A percentile compares a stretch with the other conserved stretches of the same genome.
Conservation (phyloP, 2,888 invertebrate genomes). For the Cremastinae sp. region DNA sequence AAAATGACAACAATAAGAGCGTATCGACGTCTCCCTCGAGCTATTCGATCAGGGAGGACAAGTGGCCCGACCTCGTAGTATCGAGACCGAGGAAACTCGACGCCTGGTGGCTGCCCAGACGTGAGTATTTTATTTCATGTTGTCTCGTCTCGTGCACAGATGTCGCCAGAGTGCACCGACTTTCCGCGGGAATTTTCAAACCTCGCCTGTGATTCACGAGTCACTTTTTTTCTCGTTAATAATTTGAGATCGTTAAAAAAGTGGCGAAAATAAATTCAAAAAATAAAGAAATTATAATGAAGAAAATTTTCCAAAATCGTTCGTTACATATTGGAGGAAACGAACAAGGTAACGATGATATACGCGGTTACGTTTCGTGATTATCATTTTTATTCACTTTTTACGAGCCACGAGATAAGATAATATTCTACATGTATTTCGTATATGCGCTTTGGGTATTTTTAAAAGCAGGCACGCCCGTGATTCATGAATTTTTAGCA, state of each 20-base stretch:
- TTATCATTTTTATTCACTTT: not conserved
- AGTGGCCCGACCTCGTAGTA: conserved; percentile 79
- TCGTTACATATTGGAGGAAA: too few relatives aligned
- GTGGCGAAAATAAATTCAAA: not conserved
- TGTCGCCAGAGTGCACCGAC: too few relatives aligned
- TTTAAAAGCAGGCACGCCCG: not conserved
- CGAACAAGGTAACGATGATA: too few relatives aligned
- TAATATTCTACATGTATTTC: conserved; percentile 1
- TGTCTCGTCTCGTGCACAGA: too few relatives aligned
- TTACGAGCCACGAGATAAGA: conserved; percentile 12
- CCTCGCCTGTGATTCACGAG: too few relatives aligned
- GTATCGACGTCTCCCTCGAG: conserved; percentile 82
- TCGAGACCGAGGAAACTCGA: conserved; percentile 78
- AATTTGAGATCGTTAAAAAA: too few relatives aligned
- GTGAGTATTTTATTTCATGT: conserved; percentile 70
- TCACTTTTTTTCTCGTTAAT: too few relatives aligned
- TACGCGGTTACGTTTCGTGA: not conserved
- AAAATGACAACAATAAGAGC: conserved; percentile 76
- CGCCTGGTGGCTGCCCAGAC: conserved; percentile 78
- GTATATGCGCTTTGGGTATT: too few relatives aligned
- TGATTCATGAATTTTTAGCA: not conserved
- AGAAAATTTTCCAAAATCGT: too few relatives aligned
- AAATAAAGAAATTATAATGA: too few relatives aligned
- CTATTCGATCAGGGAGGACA: conserved; percentile 82
- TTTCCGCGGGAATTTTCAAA: not conserved